Evolutionary conservation across 2,797 vertebrate genomes (phyloP).

Genomic region (Cottoperca gobio): DNA sequence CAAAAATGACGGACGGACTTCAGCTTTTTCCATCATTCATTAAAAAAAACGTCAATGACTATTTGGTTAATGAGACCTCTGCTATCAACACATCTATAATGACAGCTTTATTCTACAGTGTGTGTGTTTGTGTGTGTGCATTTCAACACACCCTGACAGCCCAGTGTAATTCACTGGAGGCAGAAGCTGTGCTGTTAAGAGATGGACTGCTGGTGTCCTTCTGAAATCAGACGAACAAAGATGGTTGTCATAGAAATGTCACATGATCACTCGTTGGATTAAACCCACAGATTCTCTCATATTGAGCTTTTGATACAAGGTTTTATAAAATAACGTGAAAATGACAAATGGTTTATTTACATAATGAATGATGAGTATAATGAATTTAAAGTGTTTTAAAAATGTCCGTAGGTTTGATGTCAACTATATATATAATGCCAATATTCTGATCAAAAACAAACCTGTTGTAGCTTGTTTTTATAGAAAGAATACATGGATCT

Average conservation of each 20-base stretch:
- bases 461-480: background rate
- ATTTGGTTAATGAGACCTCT: too few species aligned
- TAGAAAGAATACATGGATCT: background rate
- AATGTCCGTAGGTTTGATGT: background rate
- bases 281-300: background rate
- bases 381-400: background rate
- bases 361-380: background rate
- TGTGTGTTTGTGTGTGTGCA: background rate
- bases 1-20: too few species aligned
- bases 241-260: slow-evolving; percentile 2
- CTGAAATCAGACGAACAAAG: slow-evolving; percentile 78
- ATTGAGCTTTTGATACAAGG: background rate
- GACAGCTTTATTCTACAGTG: background rate
- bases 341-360: background rate
- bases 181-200: slow-evolving; percentile 82
- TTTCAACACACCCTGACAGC: slow-evolving; percentile 91
- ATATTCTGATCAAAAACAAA: background rate
- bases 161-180: slow-evolving; percentile 90
- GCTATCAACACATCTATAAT: background rate
- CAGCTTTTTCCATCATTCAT: too few species aligned
- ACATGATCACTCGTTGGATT: background rate
- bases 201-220: slow-evolving; percentile 94
- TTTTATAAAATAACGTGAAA: background rate
- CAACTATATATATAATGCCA: background rate
- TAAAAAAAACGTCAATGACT: too few species aligned